Conservation (phyloP, 2,113 vertebrate genomes). For the Rattus rattus region DNA sequence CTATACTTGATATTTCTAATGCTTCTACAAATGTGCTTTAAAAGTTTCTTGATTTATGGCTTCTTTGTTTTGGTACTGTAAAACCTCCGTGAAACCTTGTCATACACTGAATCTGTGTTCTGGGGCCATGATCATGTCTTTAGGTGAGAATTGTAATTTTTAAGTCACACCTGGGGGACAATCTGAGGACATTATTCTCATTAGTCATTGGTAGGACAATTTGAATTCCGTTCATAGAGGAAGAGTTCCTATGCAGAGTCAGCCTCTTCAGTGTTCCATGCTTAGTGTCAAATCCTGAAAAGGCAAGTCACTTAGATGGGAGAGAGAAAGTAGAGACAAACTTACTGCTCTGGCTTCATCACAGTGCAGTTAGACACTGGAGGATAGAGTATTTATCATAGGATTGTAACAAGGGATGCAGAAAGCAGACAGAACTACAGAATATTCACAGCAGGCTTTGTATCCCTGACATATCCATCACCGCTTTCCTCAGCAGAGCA, state of each 20-base stretch:
- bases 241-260: neutral
- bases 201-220: neutral
- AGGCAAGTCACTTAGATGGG: neutral
- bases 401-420: neutral
- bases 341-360: accelerated
- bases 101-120: neutral
- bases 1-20: neutral
- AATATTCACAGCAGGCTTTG: neutral
- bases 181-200: neutral
- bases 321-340: neutral
- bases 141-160: neutral
- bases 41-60: neutral
- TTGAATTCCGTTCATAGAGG: neutral
- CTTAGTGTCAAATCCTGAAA: neutral
- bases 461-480: neutral
- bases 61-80: neutral
- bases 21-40: neutral
- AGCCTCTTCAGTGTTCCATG: neutral
- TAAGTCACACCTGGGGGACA: too few relatives aligned
- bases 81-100: neutral
- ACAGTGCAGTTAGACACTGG: neutral
- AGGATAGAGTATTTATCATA: neutral
- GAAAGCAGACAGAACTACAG: neutral
- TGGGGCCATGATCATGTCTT: neutral
- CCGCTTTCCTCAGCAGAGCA: neutral